phyloP scores from a whole-genome alignment of 2,113 vertebrate genomes.

The Daubentonia madagascariensis region DNA sequence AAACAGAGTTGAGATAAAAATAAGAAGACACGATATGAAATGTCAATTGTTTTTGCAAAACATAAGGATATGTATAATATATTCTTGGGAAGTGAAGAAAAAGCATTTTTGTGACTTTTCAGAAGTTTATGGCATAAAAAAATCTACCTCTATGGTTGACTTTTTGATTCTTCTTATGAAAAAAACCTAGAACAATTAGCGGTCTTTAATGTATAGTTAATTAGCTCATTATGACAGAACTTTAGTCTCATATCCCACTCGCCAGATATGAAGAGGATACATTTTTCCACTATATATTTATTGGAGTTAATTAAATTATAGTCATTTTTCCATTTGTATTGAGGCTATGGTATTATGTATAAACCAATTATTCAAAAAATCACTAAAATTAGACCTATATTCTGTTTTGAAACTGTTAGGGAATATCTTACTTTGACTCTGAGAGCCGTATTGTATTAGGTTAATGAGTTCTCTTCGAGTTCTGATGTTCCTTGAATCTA shows the following conservation, averaged over 20 bases:
- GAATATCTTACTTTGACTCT: constrained; percentile 3
- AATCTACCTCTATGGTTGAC: not conserved
- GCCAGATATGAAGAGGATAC: not conserved
- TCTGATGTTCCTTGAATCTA: not conserved
- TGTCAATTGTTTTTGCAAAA: not conserved
- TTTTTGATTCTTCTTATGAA: not conserved
- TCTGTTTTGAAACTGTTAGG: constrained; percentile 21
- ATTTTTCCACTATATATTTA: not conserved
- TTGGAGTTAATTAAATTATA: not conserved
- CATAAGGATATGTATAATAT: not conserved
- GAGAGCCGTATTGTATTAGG: not conserved
- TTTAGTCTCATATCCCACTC: not conserved
- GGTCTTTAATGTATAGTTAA: not conserved
- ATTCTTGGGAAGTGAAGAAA: not conserved
- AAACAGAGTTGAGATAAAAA: not conserved
- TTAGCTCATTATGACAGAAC: not conserved
- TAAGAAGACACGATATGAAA: not conserved
- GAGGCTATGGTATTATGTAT: not conserved
- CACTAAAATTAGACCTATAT: not conserved
- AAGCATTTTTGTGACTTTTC: not conserved
- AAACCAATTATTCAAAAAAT: not conserved
- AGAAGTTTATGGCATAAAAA: not conserved
- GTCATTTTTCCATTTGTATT: not conserved
- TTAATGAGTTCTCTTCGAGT: constrained; percentile 27
- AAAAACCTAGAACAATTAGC: not conserved